A percentile compares a stretch with the other conserved stretches of the same genome.
These are phyloP conservation scores for Panurus biarmicus DNA, from an alignment of 2,113 vertebrate species.

Conservation along the genomic window DNA sequence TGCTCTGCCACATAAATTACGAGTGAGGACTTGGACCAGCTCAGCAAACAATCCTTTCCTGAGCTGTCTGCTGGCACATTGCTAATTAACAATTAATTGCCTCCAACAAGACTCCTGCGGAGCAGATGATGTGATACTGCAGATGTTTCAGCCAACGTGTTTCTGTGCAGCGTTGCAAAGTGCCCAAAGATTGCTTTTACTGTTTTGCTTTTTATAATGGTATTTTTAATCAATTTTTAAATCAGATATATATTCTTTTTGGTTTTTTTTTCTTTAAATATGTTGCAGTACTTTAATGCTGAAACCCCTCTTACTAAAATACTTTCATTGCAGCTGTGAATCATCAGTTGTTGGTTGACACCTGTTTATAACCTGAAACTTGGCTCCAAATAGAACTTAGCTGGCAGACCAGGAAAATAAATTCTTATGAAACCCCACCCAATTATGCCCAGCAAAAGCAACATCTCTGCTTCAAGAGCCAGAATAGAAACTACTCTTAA, in stretches of 20 bases:
- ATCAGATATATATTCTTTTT: background rate
- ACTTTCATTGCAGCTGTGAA: background rate
- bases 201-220: background rate
- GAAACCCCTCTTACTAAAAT: background rate
- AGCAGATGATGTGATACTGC: slow-evolving; percentile 6
- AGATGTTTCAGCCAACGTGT: background rate
- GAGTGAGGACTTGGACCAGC: background rate
- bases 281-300: background rate
- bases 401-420: background rate
- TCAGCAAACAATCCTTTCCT: background rate
- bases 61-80: background rate
- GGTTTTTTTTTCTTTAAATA: background rate
- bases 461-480: background rate
- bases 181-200: background rate
- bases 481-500: background rate
- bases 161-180: background rate
- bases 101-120: background rate
- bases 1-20: background rate
- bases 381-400: background rate
- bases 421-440: background rate
- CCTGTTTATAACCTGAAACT: background rate
- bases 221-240: too few relatives aligned
- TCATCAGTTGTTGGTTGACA: background rate
- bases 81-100: slow-evolving; percentile 56
- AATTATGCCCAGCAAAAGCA: background rate